A percentile compares a stretch with the other conserved stretches of the same genome.
These are phyloP conservation scores for Paralichthys olivaceus DNA, from an alignment of 2,113 vertebrate species.

Conservation along the genomic window DNA sequence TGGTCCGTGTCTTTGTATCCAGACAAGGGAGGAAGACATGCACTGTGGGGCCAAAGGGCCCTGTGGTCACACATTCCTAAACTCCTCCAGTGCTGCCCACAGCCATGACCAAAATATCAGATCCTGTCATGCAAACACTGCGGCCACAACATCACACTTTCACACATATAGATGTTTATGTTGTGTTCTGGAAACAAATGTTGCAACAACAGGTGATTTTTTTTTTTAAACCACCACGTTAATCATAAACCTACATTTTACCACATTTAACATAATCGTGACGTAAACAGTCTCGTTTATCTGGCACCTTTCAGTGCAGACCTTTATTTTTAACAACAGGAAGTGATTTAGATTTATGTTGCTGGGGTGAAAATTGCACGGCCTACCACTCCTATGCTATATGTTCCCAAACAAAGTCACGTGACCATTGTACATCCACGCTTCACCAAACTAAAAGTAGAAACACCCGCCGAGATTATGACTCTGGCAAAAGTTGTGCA, in stretches of 20 bases:
- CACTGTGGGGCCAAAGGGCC: slow-evolving; percentile 68
- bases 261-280: neutral
- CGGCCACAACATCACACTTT: slow-evolving; percentile 62
- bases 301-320: neutral
- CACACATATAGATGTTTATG: slow-evolving; percentile 67
- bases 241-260: slow-evolving; percentile 12
- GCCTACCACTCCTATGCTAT: slow-evolving; percentile 26
- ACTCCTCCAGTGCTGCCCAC: slow-evolving; percentile 82
- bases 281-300: neutral
- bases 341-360: slow-evolving; percentile 30
- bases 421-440: slow-evolving; percentile 28
- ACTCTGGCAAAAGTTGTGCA: slow-evolving; percentile 6
- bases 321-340: slow-evolving; percentile 55
- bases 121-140: slow-evolving; percentile 71
- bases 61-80: slow-evolving; percentile 82
- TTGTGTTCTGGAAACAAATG: slow-evolving; percentile 36
- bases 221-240: neutral
- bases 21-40: slow-evolving; percentile 73
- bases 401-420: slow-evolving; percentile 74
- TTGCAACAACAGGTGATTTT: slow-evolving; percentile 13
- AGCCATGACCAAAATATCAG: slow-evolving; percentile 78
- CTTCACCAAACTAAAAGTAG: slow-evolving; percentile 30
- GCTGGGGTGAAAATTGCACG: slow-evolving; percentile 30
- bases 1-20: slow-evolving; percentile 69
- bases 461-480: slow-evolving; percentile 13